Evolutionary conservation across 1,140 invertebrate species (phyloP).

Genomic region (Magallana ariakensis): DNA sequence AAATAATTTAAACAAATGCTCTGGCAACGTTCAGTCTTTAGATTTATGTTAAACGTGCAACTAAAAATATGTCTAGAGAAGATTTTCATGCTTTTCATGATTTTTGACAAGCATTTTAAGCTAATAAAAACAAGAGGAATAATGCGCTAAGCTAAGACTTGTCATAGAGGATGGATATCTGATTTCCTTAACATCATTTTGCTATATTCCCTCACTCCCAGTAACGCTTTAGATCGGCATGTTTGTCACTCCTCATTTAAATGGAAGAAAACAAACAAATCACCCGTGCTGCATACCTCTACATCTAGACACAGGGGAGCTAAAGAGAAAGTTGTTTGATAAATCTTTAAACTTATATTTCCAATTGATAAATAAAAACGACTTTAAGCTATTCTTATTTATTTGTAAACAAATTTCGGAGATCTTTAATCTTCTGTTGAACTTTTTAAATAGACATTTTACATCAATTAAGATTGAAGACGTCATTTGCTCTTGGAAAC

Average conservation of each 20-base stretch:
- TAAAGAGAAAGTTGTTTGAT: not conserved
- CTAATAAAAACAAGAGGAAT: too few species aligned
- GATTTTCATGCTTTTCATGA: too few species aligned
- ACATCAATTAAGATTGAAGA: not conserved
- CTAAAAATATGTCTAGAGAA: too few species aligned
- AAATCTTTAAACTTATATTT: conserved; percentile 4
- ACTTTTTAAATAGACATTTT: not conserved
- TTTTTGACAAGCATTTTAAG: too few species aligned
- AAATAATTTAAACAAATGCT: too few species aligned
- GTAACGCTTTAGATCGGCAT: not conserved
- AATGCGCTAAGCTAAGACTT: too few species aligned
- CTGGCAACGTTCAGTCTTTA: too few species aligned
- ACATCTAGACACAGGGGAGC: not conserved
- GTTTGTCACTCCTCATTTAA: not conserved
- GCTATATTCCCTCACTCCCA: not conserved
- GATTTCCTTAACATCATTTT: not conserved
- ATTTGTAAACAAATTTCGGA: not conserved
- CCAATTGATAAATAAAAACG: not conserved
- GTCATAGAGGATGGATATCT: too few species aligned
- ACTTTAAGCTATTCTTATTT: not conserved
- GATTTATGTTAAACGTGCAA: too few species aligned
- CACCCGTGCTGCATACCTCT: not conserved
- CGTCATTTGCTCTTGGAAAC: conserved; percentile 22
- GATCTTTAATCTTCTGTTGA: not conserved
- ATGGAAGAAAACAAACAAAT: conserved; percentile 24